Evolutionary conservation across 2,888 invertebrate genomes (phyloP), one percentile per base, ranked within the genome.

Genomic region (Eupeodes luniger): DNA sequence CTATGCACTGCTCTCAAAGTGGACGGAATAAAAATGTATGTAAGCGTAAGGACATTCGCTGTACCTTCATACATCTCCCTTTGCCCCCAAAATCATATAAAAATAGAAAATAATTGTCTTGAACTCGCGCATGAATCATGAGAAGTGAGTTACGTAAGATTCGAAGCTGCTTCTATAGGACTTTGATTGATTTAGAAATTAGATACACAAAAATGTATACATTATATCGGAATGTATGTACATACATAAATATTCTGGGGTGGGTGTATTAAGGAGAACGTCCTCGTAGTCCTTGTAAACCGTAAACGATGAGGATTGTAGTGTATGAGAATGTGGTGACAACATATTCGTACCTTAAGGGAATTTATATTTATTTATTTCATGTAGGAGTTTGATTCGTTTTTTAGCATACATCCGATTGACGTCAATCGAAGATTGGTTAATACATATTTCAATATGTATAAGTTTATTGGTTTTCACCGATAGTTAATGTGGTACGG

Each of bases 391-490:
- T 78, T 81, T 88, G 85, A 88, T 85, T 88, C 88, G 88, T 81
- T 88, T 81, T 88, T 88, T 53, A 75, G 34, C 55, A 69, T 66
- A 84, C 47, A 69, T 75, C 53, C 74, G 64, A 78, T 81, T 85
- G 88, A 78, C 78, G 85, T 74, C 88, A 88, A 85, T 88, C 88
- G 85, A 88, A 88, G 85, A 88, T 88, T 88, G 85, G 88, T 75
- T 78, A 69, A 81, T 84, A 57, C 57, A 72, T 59, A 27, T 59
- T 47, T 12, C n/a, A 40, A 55, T 27, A 59, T 72, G 70, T 57
- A 70, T 40, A 40, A 9, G 40, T 40, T 7, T 40, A 40, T 66
- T 66, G 14, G 47, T 7, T 11, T 14, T 66, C 16, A 16, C 19
- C 4, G 64, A 77, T 66, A 10, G 0, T 80, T 11, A 55, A 47